Percentiles rank a stretch among this genome's conserved stretches.
Conservation (phyloP, 1,140 invertebrate species). For the Hylaeus anthracinus region DNA sequence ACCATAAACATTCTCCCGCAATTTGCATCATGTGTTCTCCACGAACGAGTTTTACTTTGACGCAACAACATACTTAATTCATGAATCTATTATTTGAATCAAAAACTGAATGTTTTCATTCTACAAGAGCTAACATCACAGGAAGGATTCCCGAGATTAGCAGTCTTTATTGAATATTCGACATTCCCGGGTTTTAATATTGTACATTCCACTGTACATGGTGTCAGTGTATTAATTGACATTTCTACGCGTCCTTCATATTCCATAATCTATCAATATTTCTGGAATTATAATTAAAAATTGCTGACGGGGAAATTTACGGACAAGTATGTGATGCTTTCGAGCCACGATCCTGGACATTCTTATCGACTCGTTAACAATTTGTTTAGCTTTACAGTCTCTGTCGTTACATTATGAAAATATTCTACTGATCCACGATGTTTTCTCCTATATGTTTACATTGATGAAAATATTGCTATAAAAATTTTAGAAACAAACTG, state of each 20-base stretch:
- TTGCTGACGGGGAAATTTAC: background rate
- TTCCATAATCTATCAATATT: background rate
- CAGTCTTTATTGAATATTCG: slow-evolving; percentile 16
- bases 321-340: background rate
- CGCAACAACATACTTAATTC: no score
- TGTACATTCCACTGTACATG: slow-evolving; percentile 14
- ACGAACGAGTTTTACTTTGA: no score
- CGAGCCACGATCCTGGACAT: background rate
- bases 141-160: background rate
- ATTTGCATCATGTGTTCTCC: no score
- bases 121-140: background rate
- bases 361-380: background rate
- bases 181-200: slow-evolving; percentile 41
- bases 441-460: no score
- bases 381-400: background rate
- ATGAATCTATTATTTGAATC: no score
- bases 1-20: no score
- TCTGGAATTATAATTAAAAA: slow-evolving; percentile 6
- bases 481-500: no score
- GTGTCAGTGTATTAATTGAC: slow-evolving; percentile 25
- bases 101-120: no score
- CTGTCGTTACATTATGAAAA: no score
- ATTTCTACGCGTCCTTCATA: background rate
- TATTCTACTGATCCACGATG: no score
- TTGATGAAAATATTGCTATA: no score